Evolutionary conservation across 2,113 vertebrate species (phyloP).

Genomic region (Guaruba guarouba): DNA sequence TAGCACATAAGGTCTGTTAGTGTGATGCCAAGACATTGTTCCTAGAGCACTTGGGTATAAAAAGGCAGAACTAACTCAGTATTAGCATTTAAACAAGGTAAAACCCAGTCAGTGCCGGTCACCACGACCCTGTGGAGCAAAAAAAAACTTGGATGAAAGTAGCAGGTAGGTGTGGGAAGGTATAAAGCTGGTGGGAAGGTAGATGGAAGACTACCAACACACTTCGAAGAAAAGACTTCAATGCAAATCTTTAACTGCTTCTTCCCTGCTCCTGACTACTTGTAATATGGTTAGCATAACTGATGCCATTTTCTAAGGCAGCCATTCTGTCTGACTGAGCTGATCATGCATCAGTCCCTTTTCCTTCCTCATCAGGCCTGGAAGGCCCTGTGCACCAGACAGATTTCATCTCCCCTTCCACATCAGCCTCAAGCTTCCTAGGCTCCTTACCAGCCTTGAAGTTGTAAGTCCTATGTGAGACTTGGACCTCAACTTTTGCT

Average conservation of each 20-base stretch:
- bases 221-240: neutral
- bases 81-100: neutral
- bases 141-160: neutral
- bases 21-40: neutral
- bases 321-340: neutral
- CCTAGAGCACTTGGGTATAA: neutral
- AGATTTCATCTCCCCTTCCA: neutral
- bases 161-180: neutral
- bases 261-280: neutral
- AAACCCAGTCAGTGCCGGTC: neutral
- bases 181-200: neutral
- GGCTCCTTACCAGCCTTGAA: neutral
- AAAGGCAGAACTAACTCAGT: neutral
- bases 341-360: neutral
- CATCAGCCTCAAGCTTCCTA: neutral
- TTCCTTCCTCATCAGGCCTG: neutral
- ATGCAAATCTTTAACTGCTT: neutral
- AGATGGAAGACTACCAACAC: neutral
- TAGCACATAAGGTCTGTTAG: neutral
- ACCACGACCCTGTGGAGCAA: neutral
- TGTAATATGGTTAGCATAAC: neutral
- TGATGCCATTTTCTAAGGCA: neutral
- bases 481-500: neutral
- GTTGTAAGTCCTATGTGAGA: neutral
- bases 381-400: neutral